These are phyloP conservation scores for Bothrops jararaca DNA, from an alignment of 2,113 vertebrate species.

Conservation along the genomic window DNA sequence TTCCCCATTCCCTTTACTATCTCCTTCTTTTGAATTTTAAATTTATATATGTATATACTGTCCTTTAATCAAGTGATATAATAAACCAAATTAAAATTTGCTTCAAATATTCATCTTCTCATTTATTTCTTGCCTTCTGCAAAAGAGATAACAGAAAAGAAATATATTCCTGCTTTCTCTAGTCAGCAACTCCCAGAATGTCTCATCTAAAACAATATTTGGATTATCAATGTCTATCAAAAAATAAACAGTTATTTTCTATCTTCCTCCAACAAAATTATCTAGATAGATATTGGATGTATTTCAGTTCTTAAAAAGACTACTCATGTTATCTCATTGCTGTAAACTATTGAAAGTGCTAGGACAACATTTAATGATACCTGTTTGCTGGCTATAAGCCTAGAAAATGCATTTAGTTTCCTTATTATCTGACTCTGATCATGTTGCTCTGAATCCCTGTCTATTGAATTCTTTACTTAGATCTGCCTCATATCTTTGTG, in stretches of 20 bases:
- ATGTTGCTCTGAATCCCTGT: neutral
- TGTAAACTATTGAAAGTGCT: neutral
- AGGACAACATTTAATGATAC: neutral
- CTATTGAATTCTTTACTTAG: neutral
- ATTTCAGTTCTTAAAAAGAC: neutral
- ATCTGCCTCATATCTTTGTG: neutral
- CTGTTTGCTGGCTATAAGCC: neutral
- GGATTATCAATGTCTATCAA: neutral
- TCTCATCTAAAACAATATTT: neutral
- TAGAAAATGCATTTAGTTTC: neutral
- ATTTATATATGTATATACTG: neutral
- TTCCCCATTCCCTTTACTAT: neutral
- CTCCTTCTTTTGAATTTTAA: neutral
- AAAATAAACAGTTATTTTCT: neutral
- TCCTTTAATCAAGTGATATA: neutral
- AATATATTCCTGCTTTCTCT: neutral
- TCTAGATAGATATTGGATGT: neutral
- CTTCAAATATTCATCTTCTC: neutral
- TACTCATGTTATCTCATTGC: neutral
- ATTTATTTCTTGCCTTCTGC: neutral
- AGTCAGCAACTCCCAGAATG: neutral
- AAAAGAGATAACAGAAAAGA: neutral
- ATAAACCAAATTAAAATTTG: neutral
- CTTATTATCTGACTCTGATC: neutral
- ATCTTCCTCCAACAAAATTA: neutral